Evolutionary conservation across 1,140 invertebrate species (phyloP), one percentile per base, ranked within the genome.

Genomic region (Habropoda laboriosa): DNA sequence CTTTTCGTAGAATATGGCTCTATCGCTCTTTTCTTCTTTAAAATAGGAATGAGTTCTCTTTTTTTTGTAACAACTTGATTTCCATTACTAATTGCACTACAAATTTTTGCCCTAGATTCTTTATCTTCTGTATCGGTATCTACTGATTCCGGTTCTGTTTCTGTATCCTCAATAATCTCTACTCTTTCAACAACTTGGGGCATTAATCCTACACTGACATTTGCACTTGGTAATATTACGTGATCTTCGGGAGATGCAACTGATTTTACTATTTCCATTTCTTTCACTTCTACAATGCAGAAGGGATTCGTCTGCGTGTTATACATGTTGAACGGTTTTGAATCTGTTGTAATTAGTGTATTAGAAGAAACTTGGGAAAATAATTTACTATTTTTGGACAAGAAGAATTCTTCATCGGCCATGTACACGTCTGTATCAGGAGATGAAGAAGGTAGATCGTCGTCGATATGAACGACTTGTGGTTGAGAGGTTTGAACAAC

Each of bases 351-450:
- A 16, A 81, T 85, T 32, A 94, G 73, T 49, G 93, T 94, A 78
- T 95, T 94, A 21, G 91, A 92, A 0, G 95, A 96, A 82, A 96
- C 95, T 92, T 96, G 94, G 1, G 95, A 95, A 87, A 96, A 96
- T 3, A 96, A 91, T 53, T 94, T 93, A 88, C 96, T 96, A 74
- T 96, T 95, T 88, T 96, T 94, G 16, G 95, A 93, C 45, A 96
- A 89, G 64, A 93, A 92, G 75, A 94, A 94, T 76, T 94, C 93
- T 30, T 94, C 92, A 27, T 93, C 91, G 7, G 78, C 45, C 64
- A 80, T 49, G 51, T 64, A 40, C 3, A 73, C 55, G 24, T 87
- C 81, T 40, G 73, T 79, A 13, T 86, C 75, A 30, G 80, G 76
- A 8, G 80, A 80, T 55, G 81, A 77, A 27, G 82, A 85, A n/a